phyloP scores from a whole-genome alignment of 2,888 invertebrate genomes.

The Hecatera dysodea region DNA sequence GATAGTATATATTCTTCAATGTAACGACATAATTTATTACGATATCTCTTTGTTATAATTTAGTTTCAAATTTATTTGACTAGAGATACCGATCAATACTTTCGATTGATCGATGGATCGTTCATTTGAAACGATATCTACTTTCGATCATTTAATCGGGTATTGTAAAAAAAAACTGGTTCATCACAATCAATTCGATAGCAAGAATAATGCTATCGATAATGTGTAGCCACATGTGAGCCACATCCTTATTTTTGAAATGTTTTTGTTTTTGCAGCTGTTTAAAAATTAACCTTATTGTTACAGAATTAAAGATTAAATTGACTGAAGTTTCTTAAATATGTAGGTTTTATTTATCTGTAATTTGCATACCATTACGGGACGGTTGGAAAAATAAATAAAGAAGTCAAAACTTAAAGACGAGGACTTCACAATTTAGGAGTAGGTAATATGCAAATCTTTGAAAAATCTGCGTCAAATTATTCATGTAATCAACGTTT shows the following conservation, averaged over 20 bases:
- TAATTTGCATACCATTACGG: conserved; percentile 30
- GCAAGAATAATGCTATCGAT: conserved; percentile 49
- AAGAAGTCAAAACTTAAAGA: conserved; percentile 18
- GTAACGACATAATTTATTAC: conserved; percentile 53
- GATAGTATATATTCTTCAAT: background rate
- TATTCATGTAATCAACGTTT: conserved; percentile 28
- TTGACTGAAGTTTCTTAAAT: background rate
- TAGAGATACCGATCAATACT: conserved; percentile 63
- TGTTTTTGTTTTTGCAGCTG: background rate
- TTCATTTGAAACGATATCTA: conserved; percentile 64
- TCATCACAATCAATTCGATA: conserved; percentile 46
- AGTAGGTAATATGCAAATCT: conserved; percentile 40
- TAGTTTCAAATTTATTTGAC: conserved; percentile 61
- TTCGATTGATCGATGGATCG: conserved; percentile 66
- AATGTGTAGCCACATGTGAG: conserved; percentile 27
- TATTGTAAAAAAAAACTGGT: conserved; percentile 62
- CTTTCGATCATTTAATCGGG: conserved; percentile 68
- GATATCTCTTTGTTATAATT: conserved; percentile 63
- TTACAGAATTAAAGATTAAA: background rate
- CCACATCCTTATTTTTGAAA: conserved; percentile 25
- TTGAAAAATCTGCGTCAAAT: conserved; percentile 15
- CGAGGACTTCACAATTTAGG: background rate
- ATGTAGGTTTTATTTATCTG: conserved; percentile 6
- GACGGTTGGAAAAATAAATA: conserved; percentile 28
- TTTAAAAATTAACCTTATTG: background rate